Base-by-base conservation (phyloP, 2,113 vertebrate genomes). In the Percopsis transmontana region DNA sequence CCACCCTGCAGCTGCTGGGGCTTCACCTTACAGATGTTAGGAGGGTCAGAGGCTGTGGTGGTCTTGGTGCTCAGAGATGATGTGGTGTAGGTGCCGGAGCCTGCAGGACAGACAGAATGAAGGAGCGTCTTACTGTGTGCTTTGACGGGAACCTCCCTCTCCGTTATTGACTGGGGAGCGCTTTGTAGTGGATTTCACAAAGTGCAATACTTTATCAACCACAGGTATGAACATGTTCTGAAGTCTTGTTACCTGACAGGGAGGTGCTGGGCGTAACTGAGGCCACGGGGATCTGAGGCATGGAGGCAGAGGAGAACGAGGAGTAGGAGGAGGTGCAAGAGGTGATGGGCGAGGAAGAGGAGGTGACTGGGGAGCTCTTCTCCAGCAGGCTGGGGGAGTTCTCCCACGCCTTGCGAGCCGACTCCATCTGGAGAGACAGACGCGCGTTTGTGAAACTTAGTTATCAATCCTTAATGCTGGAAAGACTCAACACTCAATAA, bases 1-100 rank as follows among this genome's bases (percentile, higher is more conserved):
- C 91, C 95, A 74, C 92, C 94, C 83, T 99, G 97, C 67, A 99
- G 74, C 73, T 98, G 97, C 63, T 99, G 97, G 39, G 97, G 97
- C 67, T 99, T 99, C 89, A 99, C 97, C 89, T 99, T 99, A 80
- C 97, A 99, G 82, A 99, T 99, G 71, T 99, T 99, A 7, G 97
- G 97, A 65, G 97, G 97, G 78, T 99, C 97, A 0, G 97, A 97
- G 10, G 95, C 96, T 19, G 94, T 95, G 39, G 97, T 95, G 57
- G 96, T 96, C 91, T 99, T 99, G 0, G 97, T 98, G 88, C 95
- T 95, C 66, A 97, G 91, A 13, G 97, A 97, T 38, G 97, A 96
- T 1, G 97, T 99, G 41, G 97, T 99, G 20, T 98, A 98, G 42
- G 97, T 99, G 62, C 94, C 95, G 75, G 96, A 92, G 73, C 94